phyloP scores from a whole-genome alignment of 2,797 vertebrate genomes.

The Sarcoramphus papa region DNA sequence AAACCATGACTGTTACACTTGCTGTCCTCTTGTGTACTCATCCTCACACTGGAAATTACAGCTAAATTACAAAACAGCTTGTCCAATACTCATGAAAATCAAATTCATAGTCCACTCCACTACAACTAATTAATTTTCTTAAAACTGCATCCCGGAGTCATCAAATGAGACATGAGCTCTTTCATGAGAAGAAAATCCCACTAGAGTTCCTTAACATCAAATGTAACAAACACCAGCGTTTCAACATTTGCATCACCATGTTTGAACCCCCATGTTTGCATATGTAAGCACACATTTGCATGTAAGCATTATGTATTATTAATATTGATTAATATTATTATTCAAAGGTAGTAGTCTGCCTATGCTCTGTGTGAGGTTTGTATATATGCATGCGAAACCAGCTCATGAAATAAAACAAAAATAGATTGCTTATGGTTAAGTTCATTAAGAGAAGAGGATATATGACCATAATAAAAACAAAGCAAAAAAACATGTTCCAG shows the following conservation, averaged over 20 bases:
- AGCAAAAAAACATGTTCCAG: not conserved
- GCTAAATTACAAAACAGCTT: not conserved
- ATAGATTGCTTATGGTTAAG: not conserved
- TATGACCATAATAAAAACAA: not conserved
- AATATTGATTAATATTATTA: constrained; percentile 17
- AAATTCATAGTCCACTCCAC: constrained; percentile 20
- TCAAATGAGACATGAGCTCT: constrained; percentile 45
- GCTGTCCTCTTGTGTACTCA: not conserved
- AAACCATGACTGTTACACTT: not conserved
- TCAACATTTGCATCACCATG: not conserved
- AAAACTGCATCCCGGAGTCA: constrained; percentile 11
- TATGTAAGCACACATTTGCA: constrained; percentile 11
- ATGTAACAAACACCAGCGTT: constrained; percentile 13
- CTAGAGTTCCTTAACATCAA: constrained; percentile 26
- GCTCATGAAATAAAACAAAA: not conserved
- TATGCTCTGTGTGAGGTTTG: not conserved
- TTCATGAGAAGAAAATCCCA: constrained; percentile 48
- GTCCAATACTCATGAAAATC: not conserved
- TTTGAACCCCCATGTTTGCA: constrained; percentile 12
- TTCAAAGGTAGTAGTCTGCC: not conserved
- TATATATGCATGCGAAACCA: not conserved
- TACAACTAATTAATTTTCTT: constrained; percentile 53
- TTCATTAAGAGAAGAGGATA: not conserved
- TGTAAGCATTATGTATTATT: constrained; percentile 49
- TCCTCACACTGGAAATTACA: constrained; percentile 9